phyloP scores from a whole-genome alignment of 2,888 invertebrate genomes.

The Tenthredo notha region DNA sequence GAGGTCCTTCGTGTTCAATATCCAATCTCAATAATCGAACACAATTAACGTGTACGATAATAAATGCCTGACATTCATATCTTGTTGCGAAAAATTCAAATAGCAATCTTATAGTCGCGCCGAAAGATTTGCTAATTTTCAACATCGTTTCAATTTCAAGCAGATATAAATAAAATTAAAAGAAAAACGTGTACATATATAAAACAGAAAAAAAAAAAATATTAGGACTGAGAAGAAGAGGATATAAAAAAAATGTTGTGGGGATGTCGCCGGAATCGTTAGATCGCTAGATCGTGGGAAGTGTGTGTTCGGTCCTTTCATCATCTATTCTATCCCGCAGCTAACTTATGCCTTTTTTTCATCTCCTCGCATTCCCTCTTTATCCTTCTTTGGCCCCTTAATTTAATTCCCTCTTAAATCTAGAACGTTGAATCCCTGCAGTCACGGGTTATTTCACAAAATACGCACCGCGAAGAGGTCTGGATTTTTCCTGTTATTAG shows the following conservation, averaged over 20 bases:
- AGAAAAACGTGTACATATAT: background rate
- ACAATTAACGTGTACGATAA: too few relatives aligned
- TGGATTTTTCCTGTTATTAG: slow-evolving; percentile 28
- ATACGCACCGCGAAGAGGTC: background rate
- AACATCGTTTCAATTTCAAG: background rate
- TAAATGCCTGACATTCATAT: too few relatives aligned
- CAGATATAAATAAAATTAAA: background rate
- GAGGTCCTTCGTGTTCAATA: slow-evolving; percentile 10
- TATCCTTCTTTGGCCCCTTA: background rate
- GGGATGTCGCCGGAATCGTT: background rate
- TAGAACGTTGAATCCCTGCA: background rate
- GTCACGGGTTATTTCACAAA: slow-evolving; percentile 32
- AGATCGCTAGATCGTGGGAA: slow-evolving; percentile 18
- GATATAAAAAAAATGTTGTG: background rate
- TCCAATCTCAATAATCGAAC: background rate
- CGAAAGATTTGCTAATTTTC: background rate
- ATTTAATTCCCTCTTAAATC: background rate
- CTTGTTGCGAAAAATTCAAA: background rate
- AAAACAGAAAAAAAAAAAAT: background rate
- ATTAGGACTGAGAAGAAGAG: background rate
- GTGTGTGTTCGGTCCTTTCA: background rate
- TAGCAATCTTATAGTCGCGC: background rate
- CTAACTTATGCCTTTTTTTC: background rate
- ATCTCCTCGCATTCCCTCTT: background rate
- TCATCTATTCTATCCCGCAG: slow-evolving; percentile 2